Evolutionary conservation across 2,888 invertebrate species (phyloP), one percentile per base, ranked within the genome.

Genomic region (Panzeria rudis): DNA sequence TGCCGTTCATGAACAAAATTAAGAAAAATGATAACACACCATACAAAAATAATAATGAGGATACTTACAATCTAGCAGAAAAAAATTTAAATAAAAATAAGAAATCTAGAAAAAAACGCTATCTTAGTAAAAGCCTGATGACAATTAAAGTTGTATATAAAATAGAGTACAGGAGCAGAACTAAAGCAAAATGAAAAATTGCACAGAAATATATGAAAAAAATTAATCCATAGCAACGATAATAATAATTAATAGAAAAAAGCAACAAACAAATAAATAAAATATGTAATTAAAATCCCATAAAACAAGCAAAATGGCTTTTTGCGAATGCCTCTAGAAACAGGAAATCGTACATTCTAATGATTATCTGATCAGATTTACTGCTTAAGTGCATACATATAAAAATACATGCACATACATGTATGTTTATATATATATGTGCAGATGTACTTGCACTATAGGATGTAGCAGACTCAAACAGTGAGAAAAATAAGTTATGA

Each of bases 1-100:
- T 84, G 85, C 85, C 87, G 77, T 86, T 87, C 87, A 87, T 86
- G 84, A 85, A 76, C 38, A 82, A 78, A 68, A 11, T 66, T 54
- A 44, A n/a, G 7, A 47, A 29, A 52, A 62, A 73, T 73, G 20
- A 69, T 71, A 17, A 66, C 52, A n/a, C 78, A 75, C 61, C 75
- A 44, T 77, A 83, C 32, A 80, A 17, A 15, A 17, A 83, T 50
- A 23, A 68, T 15, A 69, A 75, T 72, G 59, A 69, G 73, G 71
- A 83, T 47, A 52, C 15, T 29, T 15, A 54, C 11, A 29, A 44
- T 35, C 32, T 69, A 68, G 13, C 44, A 56, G 20, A 62, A 59
- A 20, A 52, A 35, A 35, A 23, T 50, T 3, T 52, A 3, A 50
- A n/a, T 2, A 69, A 73, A 82, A 75, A 75, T 1, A 56, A 59